These are phyloP conservation scores for Colletes gigas DNA, from an alignment of 1,140 invertebrate species.

Conservation along the genomic window DNA sequence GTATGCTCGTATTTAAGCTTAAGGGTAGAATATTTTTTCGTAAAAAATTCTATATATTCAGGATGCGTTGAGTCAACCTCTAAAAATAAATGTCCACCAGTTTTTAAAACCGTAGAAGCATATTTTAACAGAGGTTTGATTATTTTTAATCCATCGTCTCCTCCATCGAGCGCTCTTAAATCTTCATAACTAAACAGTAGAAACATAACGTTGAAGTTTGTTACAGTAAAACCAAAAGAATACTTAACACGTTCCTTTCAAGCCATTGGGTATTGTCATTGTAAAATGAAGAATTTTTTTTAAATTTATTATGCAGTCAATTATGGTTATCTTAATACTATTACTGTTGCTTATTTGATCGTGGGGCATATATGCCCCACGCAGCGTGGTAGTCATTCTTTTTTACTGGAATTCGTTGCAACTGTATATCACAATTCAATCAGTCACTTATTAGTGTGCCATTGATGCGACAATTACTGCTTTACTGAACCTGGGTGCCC, in stretches of 20 bases:
- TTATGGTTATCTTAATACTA: too few species aligned
- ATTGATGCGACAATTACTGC: too few species aligned
- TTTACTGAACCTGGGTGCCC: too few species aligned
- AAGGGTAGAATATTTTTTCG: conserved; percentile 75
- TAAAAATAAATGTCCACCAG: conserved; percentile 81
- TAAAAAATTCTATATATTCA: conserved; percentile 80
- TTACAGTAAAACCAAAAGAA: conserved; percentile 5
- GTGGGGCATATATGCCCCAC: too few species aligned
- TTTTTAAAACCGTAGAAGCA: conserved; percentile 78
- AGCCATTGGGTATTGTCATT: too few species aligned
- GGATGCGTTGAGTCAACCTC: conserved; percentile 84
- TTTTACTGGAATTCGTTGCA: too few species aligned
- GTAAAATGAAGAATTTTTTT: too few species aligned
- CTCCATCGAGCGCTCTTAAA: conserved; percentile 84
- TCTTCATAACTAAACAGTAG: conserved; percentile 83
- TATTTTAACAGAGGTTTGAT: conserved; percentile 83
- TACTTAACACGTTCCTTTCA: not conserved
- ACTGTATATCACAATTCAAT: too few species aligned
- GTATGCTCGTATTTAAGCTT: conserved; percentile 78
- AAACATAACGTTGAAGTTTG: conserved; percentile 28
- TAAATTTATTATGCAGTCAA: too few species aligned
- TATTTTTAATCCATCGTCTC: conserved; percentile 83
- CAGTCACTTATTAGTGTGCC: too few species aligned
- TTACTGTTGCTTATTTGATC: too few species aligned
- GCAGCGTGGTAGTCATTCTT: too few species aligned